Percentiles rank a stretch among this genome's conserved stretches.
Conservation (phyloP, 2,888 invertebrate species). For the Drosophila kuntzei region DNA sequence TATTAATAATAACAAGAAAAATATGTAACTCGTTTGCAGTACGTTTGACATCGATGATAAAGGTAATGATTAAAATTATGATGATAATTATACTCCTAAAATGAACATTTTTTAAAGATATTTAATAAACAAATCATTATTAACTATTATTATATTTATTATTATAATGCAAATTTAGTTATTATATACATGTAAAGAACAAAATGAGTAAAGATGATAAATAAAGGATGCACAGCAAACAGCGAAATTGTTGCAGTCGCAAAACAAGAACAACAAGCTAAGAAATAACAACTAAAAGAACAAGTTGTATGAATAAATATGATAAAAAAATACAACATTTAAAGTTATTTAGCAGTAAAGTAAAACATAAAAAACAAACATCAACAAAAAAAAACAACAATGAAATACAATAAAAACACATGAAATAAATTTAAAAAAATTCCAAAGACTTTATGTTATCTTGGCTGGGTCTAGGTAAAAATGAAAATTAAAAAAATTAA, state of each 20-base stretch:
- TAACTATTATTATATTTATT: slow-evolving; percentile 75
- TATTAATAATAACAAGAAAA: slow-evolving; percentile 6
- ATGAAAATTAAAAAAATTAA: neutral
- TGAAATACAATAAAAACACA: slow-evolving; percentile 81
- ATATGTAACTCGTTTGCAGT: slow-evolving; percentile 35
- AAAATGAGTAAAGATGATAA: slow-evolving; percentile 60
- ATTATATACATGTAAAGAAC: slow-evolving; percentile 76
- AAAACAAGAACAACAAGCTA: slow-evolving; percentile 30
- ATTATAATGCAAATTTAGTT: slow-evolving; percentile 79
- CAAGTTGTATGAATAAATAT: slow-evolving; percentile 59
- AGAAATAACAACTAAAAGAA: slow-evolving; percentile 34
- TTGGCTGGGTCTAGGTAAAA: neutral
- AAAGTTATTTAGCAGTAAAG: slow-evolving; percentile 82
- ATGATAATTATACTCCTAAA: slow-evolving; percentile 79
- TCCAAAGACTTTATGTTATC: neutral
- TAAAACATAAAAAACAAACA: slow-evolving; percentile 61
- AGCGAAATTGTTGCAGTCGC: slow-evolving; percentile 55
- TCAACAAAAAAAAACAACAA: slow-evolving; percentile 66
- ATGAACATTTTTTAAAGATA: slow-evolving; percentile 79
- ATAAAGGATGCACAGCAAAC: slow-evolving; percentile 64
- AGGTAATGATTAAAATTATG: slow-evolving; percentile 57
- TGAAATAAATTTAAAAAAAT: slow-evolving; percentile 71
- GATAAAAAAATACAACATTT: slow-evolving; percentile 77
- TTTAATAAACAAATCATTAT: slow-evolving; percentile 81
- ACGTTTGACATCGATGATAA: slow-evolving; percentile 58